phyloP scores from a whole-genome alignment of 2,797 vertebrate species.

The Squalus acanthias region DNA sequence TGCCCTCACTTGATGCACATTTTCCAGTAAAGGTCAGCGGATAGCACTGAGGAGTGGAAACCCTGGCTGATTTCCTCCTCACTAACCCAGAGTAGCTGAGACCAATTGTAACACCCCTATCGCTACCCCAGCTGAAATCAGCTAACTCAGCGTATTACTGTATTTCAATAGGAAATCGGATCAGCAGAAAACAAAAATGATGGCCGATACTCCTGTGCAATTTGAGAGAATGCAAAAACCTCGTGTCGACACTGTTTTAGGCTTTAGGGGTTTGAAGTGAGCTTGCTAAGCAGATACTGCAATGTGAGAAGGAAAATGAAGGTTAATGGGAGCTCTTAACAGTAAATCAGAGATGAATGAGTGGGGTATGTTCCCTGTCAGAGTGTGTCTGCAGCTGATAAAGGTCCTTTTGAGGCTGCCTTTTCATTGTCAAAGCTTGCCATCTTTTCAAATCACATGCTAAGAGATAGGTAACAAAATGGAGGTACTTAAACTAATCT shows the following conservation, averaged over 20 bases:
- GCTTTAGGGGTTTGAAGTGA: not conserved
- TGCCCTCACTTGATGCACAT: not conserved
- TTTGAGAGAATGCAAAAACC: not conserved
- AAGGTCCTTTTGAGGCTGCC: not conserved
- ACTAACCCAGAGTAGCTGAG: not conserved
- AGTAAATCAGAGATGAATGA: conserved; percentile 4
- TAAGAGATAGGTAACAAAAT: not conserved
- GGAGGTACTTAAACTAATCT: not conserved
- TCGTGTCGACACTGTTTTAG: not conserved
- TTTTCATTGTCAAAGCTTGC: not conserved
- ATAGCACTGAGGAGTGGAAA: not conserved
- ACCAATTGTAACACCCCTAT: not conserved
- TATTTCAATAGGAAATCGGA: not conserved
- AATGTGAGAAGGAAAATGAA: not conserved
- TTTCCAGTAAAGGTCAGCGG: not conserved
- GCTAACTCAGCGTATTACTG: not conserved
- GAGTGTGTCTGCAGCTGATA: not conserved
- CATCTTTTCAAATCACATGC: not conserved
- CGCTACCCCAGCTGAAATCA: not conserved
- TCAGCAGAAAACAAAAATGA: not conserved
- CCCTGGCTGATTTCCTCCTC: not conserved
- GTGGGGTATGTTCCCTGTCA: not conserved
- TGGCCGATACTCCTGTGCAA: not conserved
- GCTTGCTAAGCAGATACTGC: not conserved
- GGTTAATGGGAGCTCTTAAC: not conserved